Conservation (phyloP, 2,888 invertebrate genomes). For the Julus scanicus region DNA sequence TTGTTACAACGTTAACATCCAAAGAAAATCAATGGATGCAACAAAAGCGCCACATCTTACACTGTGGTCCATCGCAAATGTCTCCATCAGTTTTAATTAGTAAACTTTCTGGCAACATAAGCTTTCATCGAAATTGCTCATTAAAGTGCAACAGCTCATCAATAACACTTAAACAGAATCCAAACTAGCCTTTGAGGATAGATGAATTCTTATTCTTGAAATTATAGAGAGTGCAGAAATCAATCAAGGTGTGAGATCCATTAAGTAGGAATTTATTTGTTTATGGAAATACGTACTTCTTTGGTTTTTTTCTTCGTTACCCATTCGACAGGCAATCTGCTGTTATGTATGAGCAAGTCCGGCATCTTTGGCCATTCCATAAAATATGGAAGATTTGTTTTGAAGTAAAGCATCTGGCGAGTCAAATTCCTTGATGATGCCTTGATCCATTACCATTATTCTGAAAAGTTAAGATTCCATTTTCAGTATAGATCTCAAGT, state of each 20-base stretch:
- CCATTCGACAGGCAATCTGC: neutral
- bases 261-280: neutral
- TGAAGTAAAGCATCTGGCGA: constrained; percentile 64
- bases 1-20: constrained; percentile 30
- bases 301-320: neutral
- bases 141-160: neutral
- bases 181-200: neutral
- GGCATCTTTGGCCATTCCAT: constrained; percentile 69
- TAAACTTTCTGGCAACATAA: constrained; percentile 7
- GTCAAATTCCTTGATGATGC: constrained; percentile 67
- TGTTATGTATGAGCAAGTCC: constrained; percentile 47
- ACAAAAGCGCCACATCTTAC: neutral
- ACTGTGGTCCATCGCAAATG: neutral
- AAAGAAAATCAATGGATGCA: neutral
- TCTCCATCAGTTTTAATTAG: constrained; percentile 31
- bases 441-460: constrained; percentile 67
- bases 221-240: neutral
- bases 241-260: neutral
- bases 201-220: neutral
- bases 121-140: neutral
- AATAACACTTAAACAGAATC: neutral
- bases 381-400: constrained; percentile 67
- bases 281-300: neutral
- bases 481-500: neutral
- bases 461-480: constrained; percentile 60